Percentiles rank a stretch among this genome's conserved stretches.
These are phyloP conservation scores for Sylvietta virens DNA, from an alignment of 2,113 vertebrate genomes.

Conservation along the genomic window DNA sequence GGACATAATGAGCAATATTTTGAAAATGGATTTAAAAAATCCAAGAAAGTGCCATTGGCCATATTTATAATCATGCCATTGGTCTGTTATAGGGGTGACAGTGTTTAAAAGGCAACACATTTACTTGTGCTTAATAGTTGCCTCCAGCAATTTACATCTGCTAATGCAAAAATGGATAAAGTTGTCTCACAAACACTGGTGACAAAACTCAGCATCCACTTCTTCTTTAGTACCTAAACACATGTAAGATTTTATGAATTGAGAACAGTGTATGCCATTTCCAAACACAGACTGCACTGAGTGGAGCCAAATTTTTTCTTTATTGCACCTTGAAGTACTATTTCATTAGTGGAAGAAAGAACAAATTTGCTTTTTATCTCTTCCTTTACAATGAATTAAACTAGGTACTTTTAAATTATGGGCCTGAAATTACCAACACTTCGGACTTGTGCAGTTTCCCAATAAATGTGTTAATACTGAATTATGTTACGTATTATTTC, in stretches of 20 bases:
- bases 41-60: background rate
- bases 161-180: background rate
- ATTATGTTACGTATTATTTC: slow-evolving; percentile 44
- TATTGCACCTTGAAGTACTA: slow-evolving; percentile 14
- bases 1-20: background rate
- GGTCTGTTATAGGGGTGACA: background rate
- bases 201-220: background rate
- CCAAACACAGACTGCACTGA: background rate
- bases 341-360: slow-evolving; percentile 44
- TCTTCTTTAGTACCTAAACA: background rate
- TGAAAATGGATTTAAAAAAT: background rate
- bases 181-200: background rate
- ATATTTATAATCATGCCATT: background rate
- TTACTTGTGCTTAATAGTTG: background rate
- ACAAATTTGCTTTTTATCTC: slow-evolving; percentile 66
- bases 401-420: slow-evolving; percentile 61
- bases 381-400: slow-evolving; percentile 60
- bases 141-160: slow-evolving; percentile 27
- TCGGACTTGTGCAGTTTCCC: slow-evolving; percentile 44
- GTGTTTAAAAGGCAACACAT: background rate
- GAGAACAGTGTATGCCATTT: background rate
- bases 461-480: slow-evolving; percentile 68
- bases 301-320: slow-evolving; percentile 4
- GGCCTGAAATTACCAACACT: slow-evolving; percentile 59
- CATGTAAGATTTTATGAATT: background rate